These are phyloP conservation scores for Napeogenes inachia DNA, from an alignment of 2,888 invertebrate genomes.

Conservation along the genomic window DNA sequence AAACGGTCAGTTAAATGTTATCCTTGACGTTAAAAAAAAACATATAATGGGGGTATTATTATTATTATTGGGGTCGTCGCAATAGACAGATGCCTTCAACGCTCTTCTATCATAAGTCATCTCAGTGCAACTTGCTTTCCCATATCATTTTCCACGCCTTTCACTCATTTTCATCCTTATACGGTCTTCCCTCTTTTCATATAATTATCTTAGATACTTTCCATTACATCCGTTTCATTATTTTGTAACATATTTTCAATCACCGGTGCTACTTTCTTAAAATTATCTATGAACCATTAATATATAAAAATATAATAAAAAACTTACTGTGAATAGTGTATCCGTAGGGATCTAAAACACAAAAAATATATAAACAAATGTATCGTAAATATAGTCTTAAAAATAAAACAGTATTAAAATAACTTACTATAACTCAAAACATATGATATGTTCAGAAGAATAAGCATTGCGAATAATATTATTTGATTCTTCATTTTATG, in stretches of 20 bases:
- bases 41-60: too few species aligned
- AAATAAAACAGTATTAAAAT: not conserved
- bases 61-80: too few species aligned
- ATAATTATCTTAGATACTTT: too few species aligned
- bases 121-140: too few species aligned
- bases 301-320: not conserved
- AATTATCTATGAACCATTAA: not conserved
- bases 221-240: too few species aligned
- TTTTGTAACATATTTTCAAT: too few species aligned
- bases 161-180: too few species aligned
- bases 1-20: not conserved
- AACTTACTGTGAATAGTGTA: conserved; percentile 2
- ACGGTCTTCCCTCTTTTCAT: too few species aligned
- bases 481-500: not conserved
- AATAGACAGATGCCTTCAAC: too few species aligned
- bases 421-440: not conserved
- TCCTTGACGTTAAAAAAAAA: too few species aligned
- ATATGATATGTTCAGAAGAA: not conserved
- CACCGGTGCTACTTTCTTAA: not conserved
- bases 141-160: too few species aligned
- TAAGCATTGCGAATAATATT: not conserved
- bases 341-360: not conserved
- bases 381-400: not conserved
- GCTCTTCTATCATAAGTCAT: too few species aligned
- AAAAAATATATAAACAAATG: not conserved